A percentile compares a stretch with the other conserved stretches of the same genome.
Conservation (phyloP, 2,888 invertebrate species). For the Desoria tigrina region DNA sequence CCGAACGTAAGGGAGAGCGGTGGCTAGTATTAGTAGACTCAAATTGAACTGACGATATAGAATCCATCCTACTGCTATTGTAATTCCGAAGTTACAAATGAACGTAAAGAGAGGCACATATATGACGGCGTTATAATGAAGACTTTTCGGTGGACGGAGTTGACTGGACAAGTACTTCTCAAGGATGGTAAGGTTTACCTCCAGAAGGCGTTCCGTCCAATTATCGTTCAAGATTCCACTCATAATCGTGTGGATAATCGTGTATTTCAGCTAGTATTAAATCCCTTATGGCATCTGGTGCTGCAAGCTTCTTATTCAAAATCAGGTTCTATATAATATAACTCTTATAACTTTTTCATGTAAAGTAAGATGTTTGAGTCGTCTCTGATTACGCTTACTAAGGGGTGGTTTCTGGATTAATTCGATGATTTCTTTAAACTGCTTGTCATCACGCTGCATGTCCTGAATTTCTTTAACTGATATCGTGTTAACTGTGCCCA, state of each 20-base stretch:
- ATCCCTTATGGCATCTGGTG: conserved; percentile 26
- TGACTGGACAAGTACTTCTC: background rate
- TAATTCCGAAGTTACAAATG: conserved; percentile 16
- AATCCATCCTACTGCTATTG: background rate
- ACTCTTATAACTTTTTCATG: too few species aligned
- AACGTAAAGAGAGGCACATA: conserved; percentile 1
- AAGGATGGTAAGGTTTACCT: conserved; percentile 14
- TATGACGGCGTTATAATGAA: conserved; percentile 3
- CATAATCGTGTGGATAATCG: conserved; percentile 30
- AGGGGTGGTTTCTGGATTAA: background rate
- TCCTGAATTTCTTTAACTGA: too few species aligned
- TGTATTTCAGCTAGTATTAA: conserved; percentile 40
- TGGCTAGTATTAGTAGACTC: conserved; percentile 1
- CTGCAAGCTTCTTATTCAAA: conserved; percentile 17
- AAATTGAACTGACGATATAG: conserved; percentile 3
- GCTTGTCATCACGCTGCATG: background rate
- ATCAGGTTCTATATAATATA: too few species aligned
- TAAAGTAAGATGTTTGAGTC: too few species aligned
- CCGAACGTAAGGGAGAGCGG: background rate
- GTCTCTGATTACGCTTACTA: background rate
- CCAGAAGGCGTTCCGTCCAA: conserved; percentile 13
- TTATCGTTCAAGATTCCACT: conserved; percentile 17
- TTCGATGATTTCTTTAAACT: background rate
- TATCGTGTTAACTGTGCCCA: too few species aligned
- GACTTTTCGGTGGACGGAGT: conserved; percentile 7